These are phyloP conservation scores for Periophthalmodon schlosseri DNA, from an alignment of 2,113 vertebrate genomes.

Conservation along the genomic window DNA sequence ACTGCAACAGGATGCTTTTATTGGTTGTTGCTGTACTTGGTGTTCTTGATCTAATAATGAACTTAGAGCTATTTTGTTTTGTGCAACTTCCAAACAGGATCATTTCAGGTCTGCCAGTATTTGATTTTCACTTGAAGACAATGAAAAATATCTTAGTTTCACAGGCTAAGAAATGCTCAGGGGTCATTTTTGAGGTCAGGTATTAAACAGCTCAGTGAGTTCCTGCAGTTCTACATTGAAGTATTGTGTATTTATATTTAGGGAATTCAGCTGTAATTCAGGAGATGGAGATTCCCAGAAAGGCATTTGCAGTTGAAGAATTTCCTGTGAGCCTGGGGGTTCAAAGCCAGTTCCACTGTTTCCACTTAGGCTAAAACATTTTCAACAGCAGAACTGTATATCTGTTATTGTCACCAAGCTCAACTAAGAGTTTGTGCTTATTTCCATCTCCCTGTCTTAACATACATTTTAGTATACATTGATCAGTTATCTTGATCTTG, in stretches of 20 bases:
- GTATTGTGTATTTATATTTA: background rate
- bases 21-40: no score
- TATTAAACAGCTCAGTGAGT: background rate
- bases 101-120: background rate
- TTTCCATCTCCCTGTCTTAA: background rate
- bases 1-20: no score
- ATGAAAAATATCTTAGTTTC: background rate
- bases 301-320: background rate
- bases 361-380: background rate
- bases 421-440: background rate
- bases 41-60: no score
- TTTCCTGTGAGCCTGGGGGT: conserved; percentile 4
- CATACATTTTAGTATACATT: background rate
- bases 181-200: background rate
- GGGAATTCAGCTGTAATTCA: background rate
- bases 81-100: no score
- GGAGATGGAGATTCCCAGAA: background rate
- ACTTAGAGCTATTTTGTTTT: no score
- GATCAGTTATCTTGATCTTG: no score
- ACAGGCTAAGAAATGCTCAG: background rate
- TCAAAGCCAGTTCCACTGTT: background rate
- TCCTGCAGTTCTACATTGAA: background rate
- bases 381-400: background rate
- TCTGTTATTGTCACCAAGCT: background rate
- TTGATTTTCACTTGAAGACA: background rate